Evolutionary conservation across 2,888 invertebrate species (phyloP), one percentile per base, ranked within the genome.

Genomic region (Monochamus alternatus): DNA sequence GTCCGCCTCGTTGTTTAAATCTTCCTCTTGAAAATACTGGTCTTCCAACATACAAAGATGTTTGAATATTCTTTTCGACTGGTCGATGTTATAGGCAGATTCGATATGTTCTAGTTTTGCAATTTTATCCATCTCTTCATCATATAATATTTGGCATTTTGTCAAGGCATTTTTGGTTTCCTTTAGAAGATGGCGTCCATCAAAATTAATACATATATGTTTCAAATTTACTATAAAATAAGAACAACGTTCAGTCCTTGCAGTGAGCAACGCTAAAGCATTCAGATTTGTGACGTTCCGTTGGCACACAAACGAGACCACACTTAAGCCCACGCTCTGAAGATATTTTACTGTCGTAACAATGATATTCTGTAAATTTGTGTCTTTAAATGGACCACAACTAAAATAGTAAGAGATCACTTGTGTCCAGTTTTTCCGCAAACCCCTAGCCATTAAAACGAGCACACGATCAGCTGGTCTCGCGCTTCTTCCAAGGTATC

Each of bases 401-500:
- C 31, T 10, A 59, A 59, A 59, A 10, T 59, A 59, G 59, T 59
- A 59, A 3, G 30, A 14, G 10, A 59, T 10, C 2, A 30, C 8
- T 59, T 59, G 59, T 31, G 14, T 59, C 59, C 59, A 59, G 22
- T 59, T 59, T 22, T 5, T 59, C 22, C 59, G 59, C 30, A 59
- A 8, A 3, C 59, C 30, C 8, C 59, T 59, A 3, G 31, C 30
- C 31, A 31, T 59, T 5, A 59, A 59, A 8, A 59, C 59, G 3
- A 59, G 10, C 7, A 30, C 59, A 30, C 31, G 59, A 10, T 59
- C 30, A 10, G 59, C 59, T 31, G 5, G 5, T 4, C 30, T 59
- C 7, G 30, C 7, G 10, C 5, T 8, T 59, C 59, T 22, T 8
- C 59, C 59, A 1, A 31, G 30, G 10, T 59, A 3, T 5, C 31